Evolutionary conservation across 2,888 invertebrate genomes (phyloP).

Genomic region (Caenorhabditis auriculariae): DNA sequence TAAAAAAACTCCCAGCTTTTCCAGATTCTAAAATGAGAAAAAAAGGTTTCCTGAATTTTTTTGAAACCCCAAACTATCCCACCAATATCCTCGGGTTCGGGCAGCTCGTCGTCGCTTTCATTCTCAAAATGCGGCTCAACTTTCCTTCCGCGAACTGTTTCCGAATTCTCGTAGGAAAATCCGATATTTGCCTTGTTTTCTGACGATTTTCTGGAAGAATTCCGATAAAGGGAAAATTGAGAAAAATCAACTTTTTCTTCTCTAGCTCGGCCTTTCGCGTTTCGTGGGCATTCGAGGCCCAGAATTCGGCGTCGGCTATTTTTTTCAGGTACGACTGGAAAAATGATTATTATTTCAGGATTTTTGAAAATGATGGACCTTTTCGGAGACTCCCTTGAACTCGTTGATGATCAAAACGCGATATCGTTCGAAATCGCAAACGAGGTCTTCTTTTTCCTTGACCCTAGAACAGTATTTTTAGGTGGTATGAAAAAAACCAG

Average conservation of each 20-base stretch:
- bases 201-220: constrained; percentile 41
- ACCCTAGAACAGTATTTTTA: constrained; percentile 10
- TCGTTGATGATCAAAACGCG: constrained; percentile 47
- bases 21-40: too few species aligned
- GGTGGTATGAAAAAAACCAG: too few species aligned
- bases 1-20: too few species aligned
- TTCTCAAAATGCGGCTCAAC: constrained; percentile 12
- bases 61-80: background rate
- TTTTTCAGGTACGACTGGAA: constrained; percentile 27
- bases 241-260: constrained; percentile 39
- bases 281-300: constrained; percentile 26
- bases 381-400: constrained; percentile 31
- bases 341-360: background rate
- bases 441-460: constrained; percentile 50
- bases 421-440: constrained; percentile 59
- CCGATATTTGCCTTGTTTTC: constrained; percentile 56
- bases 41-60: background rate
- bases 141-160: constrained; percentile 25
- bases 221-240: background rate
- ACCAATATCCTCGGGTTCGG: constrained; percentile 35
- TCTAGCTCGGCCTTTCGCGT: constrained; percentile 37
- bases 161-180: constrained; percentile 55
- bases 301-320: constrained; percentile 55
- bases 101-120: constrained; percentile 27
- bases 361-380: constrained; percentile 9